Base-by-base conservation (phyloP, 1,140 invertebrate species). In the Caenorhabditis brenneri region DNA sequence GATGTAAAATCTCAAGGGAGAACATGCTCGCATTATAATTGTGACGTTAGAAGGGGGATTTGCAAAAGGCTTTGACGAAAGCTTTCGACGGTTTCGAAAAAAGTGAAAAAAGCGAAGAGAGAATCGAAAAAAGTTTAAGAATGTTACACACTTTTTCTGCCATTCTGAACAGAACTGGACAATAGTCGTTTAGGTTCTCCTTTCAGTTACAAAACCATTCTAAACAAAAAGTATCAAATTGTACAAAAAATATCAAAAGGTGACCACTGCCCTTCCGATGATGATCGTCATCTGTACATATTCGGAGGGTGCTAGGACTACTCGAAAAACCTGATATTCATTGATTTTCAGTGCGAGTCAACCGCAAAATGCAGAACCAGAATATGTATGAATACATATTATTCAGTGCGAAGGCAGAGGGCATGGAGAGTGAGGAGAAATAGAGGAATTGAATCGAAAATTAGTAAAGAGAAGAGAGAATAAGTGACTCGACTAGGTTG, bases 11-110 rank as follows among this genome's bases (percentile, higher is more conserved):
- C 65, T 46, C 65, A 19, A 74, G 65, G 65, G 65, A 74, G 36
- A 74, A 74, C 65, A 42, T 74, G 65, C 65, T 46, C 65, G 19
- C 65, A 74, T 74, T 74, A 74, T 74, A 74, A 74, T 74, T 74
- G 65, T 74, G 65, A 74, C 65, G 65, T 74, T 39, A 74, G 36
- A n/a, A 58, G 15, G n/a, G n/a, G 65, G 65, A 74, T 74, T 74
- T 74, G 65, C 36, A 24, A 74, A 74, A 74, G 22, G 33, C 65
- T 74, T 42, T 33, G 33, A 33, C 31, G 4, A 36, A 29, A 15
- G 31, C 60, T 65, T 74, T 74, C 65, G 33, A 74, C 33, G 65
- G n/a, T 74, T 74, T n/a, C 7, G 22, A 74, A 24, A 42, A 74
- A 22, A 42, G 3, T 19, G 16, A 42, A 31, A 19, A 10, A 31